Conservation (phyloP, 2,888 invertebrate genomes). For the Mimachlamys varia region DNA sequence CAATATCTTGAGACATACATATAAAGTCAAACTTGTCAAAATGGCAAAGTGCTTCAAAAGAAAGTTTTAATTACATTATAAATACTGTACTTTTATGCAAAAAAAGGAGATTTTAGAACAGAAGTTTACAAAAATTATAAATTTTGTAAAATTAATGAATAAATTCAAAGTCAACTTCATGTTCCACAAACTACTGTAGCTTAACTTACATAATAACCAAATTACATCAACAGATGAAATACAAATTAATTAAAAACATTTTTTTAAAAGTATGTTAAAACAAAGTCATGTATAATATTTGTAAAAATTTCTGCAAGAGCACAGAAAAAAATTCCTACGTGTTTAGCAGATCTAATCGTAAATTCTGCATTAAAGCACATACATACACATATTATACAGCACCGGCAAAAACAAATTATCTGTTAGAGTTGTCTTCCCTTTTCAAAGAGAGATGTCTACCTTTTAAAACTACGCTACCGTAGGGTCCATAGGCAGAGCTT, state of each 20-base stretch:
- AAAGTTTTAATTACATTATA: too few relatives aligned
- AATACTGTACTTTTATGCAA: too few relatives aligned
- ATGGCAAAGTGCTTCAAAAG: too few relatives aligned
- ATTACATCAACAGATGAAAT: too few relatives aligned
- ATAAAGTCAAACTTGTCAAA: too few relatives aligned
- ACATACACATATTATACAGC: constrained; percentile 11
- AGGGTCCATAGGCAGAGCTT: neutral
- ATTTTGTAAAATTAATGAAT: neutral
- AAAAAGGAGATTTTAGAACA: neutral
- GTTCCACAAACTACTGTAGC: neutral
- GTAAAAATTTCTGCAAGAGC: neutral
- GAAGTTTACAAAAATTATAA: neutral
- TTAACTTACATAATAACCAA: too few relatives aligned
- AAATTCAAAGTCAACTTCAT: neutral
- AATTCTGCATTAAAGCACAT: neutral
- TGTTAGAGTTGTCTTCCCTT: neutral
- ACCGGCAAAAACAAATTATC: neutral
- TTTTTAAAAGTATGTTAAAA: neutral
- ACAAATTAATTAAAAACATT: too few relatives aligned
- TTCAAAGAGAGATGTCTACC: neutral
- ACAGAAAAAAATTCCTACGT: neutral
- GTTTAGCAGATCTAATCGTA: neutral
- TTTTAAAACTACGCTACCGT: neutral
- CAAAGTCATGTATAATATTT: neutral
- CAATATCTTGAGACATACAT: too few relatives aligned